Percentiles rank a stretch among this genome's conserved stretches.
Conservation (phyloP, 2,113 vertebrate species). For the Perognathus longimembris region DNA sequence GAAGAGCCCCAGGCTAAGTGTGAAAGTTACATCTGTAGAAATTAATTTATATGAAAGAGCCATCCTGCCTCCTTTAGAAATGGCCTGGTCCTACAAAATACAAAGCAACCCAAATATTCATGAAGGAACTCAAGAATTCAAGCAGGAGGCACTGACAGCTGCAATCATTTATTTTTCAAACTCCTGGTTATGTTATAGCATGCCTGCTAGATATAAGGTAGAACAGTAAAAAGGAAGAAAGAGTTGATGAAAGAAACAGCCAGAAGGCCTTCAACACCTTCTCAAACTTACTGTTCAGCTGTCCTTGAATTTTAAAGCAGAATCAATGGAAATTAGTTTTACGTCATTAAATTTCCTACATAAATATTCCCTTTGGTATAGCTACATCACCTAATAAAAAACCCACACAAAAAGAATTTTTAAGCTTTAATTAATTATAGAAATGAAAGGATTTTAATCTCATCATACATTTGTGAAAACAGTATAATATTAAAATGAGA, state of each 20-base stretch:
- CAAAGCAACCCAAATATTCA: neutral
- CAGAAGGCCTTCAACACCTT: conserved; percentile 60
- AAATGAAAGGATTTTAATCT: conserved; percentile 45
- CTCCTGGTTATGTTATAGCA: conserved; percentile 42
- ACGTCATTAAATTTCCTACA: conserved; percentile 38
- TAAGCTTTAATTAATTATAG: conserved; percentile 64
- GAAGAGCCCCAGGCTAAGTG: conserved; percentile 62
- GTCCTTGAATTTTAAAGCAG: conserved; percentile 64
- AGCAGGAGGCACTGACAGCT: conserved; percentile 54
- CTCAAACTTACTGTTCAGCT: conserved; percentile 53
- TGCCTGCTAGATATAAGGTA: conserved; percentile 44
- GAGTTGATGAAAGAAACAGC: conserved; percentile 68
- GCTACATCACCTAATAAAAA: conserved; percentile 36
- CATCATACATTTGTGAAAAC: neutral
- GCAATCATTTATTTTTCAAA: conserved; percentile 73
- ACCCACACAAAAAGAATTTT: conserved; percentile 51
- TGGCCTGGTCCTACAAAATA: conserved; percentile 51
- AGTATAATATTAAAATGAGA: neutral
- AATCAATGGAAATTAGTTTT: conserved; percentile 65
- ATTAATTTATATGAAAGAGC: conserved; percentile 74
- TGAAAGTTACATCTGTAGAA: conserved; percentile 69
- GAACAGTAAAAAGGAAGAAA: neutral
- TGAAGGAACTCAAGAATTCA: conserved; percentile 22
- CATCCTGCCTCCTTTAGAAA: conserved; percentile 39
- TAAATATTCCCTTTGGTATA: conserved; percentile 60